Percentiles rank a stretch among this genome's conserved stretches.
Evolutionary conservation across 2,797 vertebrate species (phyloP).

Genomic region (Gorsachius magnificus): DNA sequence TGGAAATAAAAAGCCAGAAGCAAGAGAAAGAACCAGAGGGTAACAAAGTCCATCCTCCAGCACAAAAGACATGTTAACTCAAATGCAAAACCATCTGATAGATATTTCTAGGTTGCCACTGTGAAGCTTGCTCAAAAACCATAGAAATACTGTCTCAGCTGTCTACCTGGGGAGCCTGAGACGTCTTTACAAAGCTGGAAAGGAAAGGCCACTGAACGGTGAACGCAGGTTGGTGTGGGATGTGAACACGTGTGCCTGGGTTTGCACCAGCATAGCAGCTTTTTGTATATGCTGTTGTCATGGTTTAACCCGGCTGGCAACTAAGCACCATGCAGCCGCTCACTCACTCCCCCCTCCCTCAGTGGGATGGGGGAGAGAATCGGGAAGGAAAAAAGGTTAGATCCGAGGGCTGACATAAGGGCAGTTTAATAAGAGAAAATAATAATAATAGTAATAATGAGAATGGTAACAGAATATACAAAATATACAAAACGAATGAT

Average conservation of each 20-base stretch:
- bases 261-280: background rate
- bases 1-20: background rate
- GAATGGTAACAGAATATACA: too few relatives aligned
- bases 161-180: background rate
- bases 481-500: too few relatives aligned
- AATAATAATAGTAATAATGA: too few relatives aligned
- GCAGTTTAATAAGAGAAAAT: too few relatives aligned
- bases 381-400: too few relatives aligned
- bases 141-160: background rate
- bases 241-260: rapidly evolving
- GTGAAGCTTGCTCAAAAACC: background rate
- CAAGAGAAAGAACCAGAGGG: background rate
- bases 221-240: rapidly evolving
- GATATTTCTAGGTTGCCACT: background rate
- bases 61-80: rapidly evolving
- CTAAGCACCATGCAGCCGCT: too few relatives aligned
- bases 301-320: too few relatives aligned
- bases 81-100: background rate
- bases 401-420: too few relatives aligned
- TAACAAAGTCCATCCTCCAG: background rate
- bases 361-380: too few relatives aligned
- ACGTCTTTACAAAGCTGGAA: background rate
- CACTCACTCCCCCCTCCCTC: too few relatives aligned
- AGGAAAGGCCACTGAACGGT: background rate
- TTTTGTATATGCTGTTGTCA: background rate